Conservation (phyloP, 2,797 vertebrate species). For the Ceryle rudis region DNA sequence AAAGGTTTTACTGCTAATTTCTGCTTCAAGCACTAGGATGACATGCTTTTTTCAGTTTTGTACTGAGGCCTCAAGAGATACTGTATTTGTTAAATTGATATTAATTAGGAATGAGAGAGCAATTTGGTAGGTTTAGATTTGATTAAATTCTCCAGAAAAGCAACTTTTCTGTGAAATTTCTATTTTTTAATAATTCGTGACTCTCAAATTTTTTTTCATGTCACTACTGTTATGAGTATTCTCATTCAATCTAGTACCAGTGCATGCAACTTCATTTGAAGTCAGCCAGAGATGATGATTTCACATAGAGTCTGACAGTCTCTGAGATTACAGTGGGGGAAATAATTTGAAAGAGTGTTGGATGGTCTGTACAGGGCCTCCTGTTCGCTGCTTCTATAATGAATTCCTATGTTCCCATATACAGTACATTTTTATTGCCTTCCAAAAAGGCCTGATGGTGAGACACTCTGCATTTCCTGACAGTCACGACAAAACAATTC, state of each 20-base stretch:
- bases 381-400: neutral
- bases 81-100: neutral
- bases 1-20: neutral
- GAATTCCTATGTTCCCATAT: neutral
- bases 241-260: neutral
- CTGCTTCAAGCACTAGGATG: neutral
- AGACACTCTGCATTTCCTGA: neutral
- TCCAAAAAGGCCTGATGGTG: neutral
- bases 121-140: neutral
- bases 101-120: slow-evolving; percentile 27
- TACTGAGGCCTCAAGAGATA: neutral
- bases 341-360: neutral
- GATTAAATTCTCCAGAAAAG: slow-evolving; percentile 20
- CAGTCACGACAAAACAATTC: neutral
- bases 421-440: neutral
- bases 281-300: neutral
- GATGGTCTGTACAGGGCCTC: neutral
- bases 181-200: neutral
- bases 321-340: neutral
- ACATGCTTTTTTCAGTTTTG: neutral
- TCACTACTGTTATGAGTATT: neutral
- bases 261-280: neutral
- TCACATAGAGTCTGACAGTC: neutral
- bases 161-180: neutral
- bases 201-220: neutral